Evolutionary conservation across 2,113 vertebrate genomes (phyloP).

Genomic region (Morone chrysops): DNA sequence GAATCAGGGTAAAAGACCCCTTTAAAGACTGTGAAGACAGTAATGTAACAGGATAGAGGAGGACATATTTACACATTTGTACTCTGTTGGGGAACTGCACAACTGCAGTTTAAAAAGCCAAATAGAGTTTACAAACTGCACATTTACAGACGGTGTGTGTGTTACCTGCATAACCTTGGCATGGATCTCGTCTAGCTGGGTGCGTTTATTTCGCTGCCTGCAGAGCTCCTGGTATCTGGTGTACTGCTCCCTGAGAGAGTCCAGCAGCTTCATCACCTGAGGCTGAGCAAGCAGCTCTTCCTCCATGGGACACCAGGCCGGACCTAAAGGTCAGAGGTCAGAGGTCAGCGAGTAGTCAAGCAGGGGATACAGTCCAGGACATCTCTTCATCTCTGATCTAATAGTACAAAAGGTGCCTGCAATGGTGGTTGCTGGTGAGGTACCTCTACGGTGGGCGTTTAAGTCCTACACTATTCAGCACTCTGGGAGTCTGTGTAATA

Average conservation of each 20-base stretch:
- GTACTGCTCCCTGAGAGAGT: slow-evolving; percentile 96
- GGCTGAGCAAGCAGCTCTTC: slow-evolving; percentile 97
- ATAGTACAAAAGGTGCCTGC: no score
- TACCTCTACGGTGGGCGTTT: no score
- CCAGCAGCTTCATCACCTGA: slow-evolving; percentile 97
- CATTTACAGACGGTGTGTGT: no score
- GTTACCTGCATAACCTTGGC: slow-evolving; percentile 98
- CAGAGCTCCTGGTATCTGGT: slow-evolving; percentile 97
- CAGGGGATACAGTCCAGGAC: not conserved
- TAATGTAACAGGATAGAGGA: not conserved
- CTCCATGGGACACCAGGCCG: slow-evolving; percentile 97
- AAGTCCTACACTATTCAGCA: no score
- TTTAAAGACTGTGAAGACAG: not conserved
- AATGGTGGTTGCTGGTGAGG: no score
- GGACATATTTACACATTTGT: not conserved
- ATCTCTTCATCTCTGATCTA: no score
- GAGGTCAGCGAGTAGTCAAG: not conserved
- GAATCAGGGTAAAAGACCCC: not conserved
- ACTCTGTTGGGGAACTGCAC: not conserved
- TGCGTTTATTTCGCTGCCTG: slow-evolving; percentile 95
- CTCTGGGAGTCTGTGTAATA: no score
- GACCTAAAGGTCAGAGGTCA: slow-evolving; percentile 70
- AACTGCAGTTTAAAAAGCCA: no score
- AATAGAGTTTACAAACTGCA: not conserved
- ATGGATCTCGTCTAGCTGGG: slow-evolving; percentile 96